Base-by-base conservation (phyloP, 2,797 vertebrate species). In the Aulostomus chinensis region DNA sequence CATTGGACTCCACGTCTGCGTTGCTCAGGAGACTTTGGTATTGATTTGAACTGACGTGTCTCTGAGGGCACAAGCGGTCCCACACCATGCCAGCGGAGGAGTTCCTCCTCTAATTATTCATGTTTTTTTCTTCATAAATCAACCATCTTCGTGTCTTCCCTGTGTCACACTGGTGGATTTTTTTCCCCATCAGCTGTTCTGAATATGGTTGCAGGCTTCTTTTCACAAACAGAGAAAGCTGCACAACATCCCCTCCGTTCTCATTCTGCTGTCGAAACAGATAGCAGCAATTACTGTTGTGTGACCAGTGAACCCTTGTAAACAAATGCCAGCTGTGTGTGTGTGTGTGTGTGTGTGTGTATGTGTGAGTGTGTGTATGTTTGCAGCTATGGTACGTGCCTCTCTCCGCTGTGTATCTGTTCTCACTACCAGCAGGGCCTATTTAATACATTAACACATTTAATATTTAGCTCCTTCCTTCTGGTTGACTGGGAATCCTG, bases 401-500 rank as follows among this genome's bases (percentile, higher is more conserved):
- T 0, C 4, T 49, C 30, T 42, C 26, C 41, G 38, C n/a, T 26
- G 24, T 25, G 37, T 17, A 30, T 76, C 43, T 60, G 17, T 38
- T 9, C 9, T 54, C n/a, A n/a, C n/a, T n/a, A n/a, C n/a, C n/a
- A n/a, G n/a, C n/a, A n/a, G n/a, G n/a, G n/a, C n/a, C 16, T 21
- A 16, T 63, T 45, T 55, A 8, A 3, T 41, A 35, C 39, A 65
- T 53, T 21, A 32, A 48, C 30, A 25, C 37, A 39, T 47, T 68
- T 53, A 17, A 65, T 49, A 67, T 58, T 52, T 32, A 24, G 36
- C 15, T 10, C 29, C 45, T 24, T 41, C 21, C 41, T 24, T 62
- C 50, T 49, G 61, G 39, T 60, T 65, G 46, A 68, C 30, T 47
- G 60, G 64, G 47, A 50, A 59, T 64, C 41, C 22, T 38, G 35